These are phyloP conservation scores for Microhierax caerulescens DNA, from an alignment of 2,797 vertebrate species.

Conservation along the genomic window DNA sequence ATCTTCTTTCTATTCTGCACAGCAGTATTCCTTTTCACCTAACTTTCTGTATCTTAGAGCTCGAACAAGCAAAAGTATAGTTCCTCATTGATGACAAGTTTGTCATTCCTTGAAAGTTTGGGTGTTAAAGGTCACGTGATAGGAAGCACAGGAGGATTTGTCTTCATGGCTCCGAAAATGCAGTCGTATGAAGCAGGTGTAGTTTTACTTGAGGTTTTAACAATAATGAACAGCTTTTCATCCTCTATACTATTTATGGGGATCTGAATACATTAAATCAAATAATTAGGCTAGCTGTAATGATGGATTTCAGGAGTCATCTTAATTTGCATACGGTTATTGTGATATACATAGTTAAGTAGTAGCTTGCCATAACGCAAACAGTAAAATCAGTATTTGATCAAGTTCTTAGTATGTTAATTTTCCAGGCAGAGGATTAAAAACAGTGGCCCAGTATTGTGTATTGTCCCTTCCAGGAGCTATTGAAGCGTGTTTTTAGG, in stretches of 20 bases:
- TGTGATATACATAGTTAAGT: constrained; percentile 22
- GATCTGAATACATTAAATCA: not conserved
- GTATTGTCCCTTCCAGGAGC: not conserved
- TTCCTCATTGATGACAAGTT: not conserved
- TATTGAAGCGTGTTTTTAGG: not conserved
- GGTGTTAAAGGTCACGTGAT: not conserved
- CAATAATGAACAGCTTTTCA: not conserved
- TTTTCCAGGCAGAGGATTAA: not conserved
- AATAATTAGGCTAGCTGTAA: not conserved
- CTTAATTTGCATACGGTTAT: constrained; percentile 35
- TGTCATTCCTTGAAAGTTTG: not conserved
- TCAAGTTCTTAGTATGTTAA: not conserved
- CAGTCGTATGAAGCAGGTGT: not conserved
- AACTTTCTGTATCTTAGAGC: not conserved
- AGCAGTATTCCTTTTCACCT: not conserved
- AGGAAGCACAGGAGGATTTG: not conserved
- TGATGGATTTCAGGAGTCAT: constrained; percentile 34
- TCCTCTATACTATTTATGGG: not conserved
- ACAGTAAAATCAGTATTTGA: not conserved
- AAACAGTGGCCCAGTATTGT: not conserved
- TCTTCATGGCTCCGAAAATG: not conserved
- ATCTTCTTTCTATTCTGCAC: not conserved
- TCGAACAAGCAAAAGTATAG: not conserved
- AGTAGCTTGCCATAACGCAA: not conserved
- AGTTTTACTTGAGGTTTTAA: constrained; percentile 7